Evolutionary conservation across 2,797 vertebrate species (phyloP), one percentile per base, ranked within the genome.

Genomic region (Myotis pilosus): DNA sequence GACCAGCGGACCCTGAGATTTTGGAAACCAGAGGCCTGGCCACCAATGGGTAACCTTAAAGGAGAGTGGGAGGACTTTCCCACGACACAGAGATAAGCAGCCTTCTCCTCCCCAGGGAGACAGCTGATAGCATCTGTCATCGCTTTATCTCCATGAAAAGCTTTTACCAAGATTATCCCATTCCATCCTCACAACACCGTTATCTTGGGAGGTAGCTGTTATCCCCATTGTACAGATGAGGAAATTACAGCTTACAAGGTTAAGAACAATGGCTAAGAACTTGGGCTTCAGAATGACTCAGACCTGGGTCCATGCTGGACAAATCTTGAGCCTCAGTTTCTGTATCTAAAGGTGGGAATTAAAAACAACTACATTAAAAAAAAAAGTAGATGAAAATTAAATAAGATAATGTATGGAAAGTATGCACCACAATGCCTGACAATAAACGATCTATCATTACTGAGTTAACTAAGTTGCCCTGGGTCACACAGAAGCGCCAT

Each of bases 361-460:
- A 85, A 86, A 85, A 81, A 62, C 33, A 94, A 38, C 49, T 66
- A 33, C 33, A 64, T 68, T 25, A 38, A 38, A 38, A 38, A 3
- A n/a, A 64, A 64, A 64, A 64, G 76, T 62, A 49, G 51, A 23
- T 75, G 33, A 89, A 72, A 92, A 51, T 69, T 71, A 62, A 88
- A 83, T 64, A 81, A 89, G 36, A 80, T 53, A 81, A 87, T 38
- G 51, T n/a, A 36, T 84, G 66, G 57, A 64, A 95, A 96, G 22
- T 41, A 95, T 16, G 57, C 33, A 75, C 74, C 72, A 72, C 25
- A 49, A 44, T 60, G 60, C 44, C 53, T 57, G 83, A 81, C 47
- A 88, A 49, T 75, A 92, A 92, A 64, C 53, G 53, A 71, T n/a
- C 66, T 75, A 12, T 20, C 68, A 80, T 68, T 74, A n/a, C 16